These are phyloP conservation scores for Cathartes aura DNA, from an alignment of 2,113 vertebrate species.

Conservation along the genomic window DNA sequence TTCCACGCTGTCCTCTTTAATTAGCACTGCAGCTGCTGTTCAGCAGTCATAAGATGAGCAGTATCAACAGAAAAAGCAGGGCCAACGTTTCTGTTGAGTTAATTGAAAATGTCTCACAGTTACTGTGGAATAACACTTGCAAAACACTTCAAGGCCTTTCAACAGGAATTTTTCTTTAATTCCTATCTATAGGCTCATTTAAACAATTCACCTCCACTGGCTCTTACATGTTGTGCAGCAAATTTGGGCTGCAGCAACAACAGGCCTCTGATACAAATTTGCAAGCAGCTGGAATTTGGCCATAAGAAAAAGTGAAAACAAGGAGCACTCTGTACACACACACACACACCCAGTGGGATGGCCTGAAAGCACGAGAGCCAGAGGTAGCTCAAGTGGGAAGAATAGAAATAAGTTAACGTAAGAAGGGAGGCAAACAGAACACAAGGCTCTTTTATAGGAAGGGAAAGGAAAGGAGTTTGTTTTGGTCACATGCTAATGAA, in stretches of 20 bases:
- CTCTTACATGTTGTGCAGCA: fast-evolving
- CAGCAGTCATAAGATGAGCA: neutral
- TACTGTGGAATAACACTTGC: neutral
- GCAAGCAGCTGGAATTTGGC: neutral
- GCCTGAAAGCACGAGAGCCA: neutral
- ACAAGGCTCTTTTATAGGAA: neutral
- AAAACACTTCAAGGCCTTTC: neutral
- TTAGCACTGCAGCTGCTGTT: neutral
- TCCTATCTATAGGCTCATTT: neutral
- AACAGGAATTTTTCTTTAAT: neutral
- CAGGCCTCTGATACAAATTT: neutral
- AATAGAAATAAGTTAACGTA: neutral
- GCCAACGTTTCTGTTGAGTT: neutral
- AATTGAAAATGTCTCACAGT: neutral
- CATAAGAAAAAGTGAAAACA: neutral
- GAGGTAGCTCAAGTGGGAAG: neutral
- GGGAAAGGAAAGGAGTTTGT: neutral
- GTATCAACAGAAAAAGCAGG: neutral
- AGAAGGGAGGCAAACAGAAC: neutral
- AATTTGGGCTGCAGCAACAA: neutral
- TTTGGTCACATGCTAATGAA: neutral
- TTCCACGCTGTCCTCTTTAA: neutral
- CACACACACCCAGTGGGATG: no score
- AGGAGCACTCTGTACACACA: neutral
- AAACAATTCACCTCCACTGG: neutral